Evolutionary conservation across 2,113 vertebrate species (phyloP).

Genomic region (Amphiprion ocellaris): DNA sequence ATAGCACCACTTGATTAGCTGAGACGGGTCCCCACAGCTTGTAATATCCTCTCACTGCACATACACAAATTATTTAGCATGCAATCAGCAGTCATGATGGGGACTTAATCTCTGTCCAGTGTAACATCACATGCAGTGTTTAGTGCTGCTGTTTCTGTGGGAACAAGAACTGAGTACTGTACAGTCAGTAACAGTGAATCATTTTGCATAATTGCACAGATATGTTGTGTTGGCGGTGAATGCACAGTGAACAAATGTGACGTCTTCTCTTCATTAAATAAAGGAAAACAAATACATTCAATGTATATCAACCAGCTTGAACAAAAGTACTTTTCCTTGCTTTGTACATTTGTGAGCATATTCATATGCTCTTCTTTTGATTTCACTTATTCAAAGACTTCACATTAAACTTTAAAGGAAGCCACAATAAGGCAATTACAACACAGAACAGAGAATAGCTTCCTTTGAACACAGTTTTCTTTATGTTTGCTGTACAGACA

Average conservation of each 20-base stretch:
- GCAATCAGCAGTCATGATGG: neutral
- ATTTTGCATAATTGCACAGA: slow-evolving; percentile 12
- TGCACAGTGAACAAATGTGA: neutral
- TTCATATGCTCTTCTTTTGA: slow-evolving; percentile 18
- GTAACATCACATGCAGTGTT: neutral
- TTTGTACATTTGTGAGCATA: neutral
- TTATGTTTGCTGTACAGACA: neutral
- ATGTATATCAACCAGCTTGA: neutral
- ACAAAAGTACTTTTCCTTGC: slow-evolving; percentile 16
- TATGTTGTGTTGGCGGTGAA: neutral
- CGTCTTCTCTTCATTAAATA: neutral
- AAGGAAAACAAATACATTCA: neutral
- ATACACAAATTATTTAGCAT: slow-evolving; percentile 1
- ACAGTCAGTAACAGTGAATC: slow-evolving; percentile 15
- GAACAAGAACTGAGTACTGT: neutral
- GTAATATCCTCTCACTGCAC: slow-evolving; percentile 1
- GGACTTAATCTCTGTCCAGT: neutral
- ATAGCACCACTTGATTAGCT: slow-evolving; percentile 9
- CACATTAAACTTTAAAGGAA: slow-evolving; percentile 1
- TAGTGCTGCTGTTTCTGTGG: slow-evolving; percentile 15
- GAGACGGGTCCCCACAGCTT: neutral
- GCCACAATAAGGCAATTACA: slow-evolving; percentile 26
- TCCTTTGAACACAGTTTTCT: slow-evolving; percentile 7
- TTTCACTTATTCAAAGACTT: slow-evolving; percentile 16
- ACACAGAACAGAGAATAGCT: slow-evolving; percentile 6